These are phyloP conservation scores for Epistrophe eligans DNA, from an alignment of 2,888 invertebrate species.

Conservation along the genomic window DNA sequence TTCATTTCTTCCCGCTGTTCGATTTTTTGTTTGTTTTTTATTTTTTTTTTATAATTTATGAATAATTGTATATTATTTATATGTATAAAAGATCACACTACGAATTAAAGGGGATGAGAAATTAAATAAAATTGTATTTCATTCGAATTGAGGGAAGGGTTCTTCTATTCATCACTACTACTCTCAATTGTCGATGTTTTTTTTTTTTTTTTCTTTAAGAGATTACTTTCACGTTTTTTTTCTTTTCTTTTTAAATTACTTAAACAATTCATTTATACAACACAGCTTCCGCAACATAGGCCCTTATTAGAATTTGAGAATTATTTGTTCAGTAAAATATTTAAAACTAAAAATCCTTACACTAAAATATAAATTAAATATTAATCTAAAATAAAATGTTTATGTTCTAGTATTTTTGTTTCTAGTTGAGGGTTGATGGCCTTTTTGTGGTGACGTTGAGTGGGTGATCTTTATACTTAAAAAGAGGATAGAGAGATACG, in stretches of 20 bases:
- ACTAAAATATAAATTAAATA: constrained; percentile 72
- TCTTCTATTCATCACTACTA: constrained; percentile 29
- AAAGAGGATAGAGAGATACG: constrained; percentile 35
- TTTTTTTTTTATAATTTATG: constrained; percentile 33
- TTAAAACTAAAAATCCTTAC: constrained; percentile 56
- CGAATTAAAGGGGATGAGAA: constrained; percentile 50
- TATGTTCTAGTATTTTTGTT: constrained; percentile 67
- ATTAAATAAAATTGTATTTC: constrained; percentile 58
- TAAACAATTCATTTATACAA: constrained; percentile 63
- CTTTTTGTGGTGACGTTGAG: constrained; percentile 35
- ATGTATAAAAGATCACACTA: constrained; percentile 72
- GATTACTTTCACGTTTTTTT: constrained; percentile 45
- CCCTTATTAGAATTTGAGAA: constrained; percentile 61
- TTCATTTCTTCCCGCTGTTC: constrained; percentile 47
- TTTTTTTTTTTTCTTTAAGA: constrained; percentile 17
- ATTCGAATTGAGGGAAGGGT: constrained; percentile 42
- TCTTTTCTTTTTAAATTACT: constrained; percentile 2
- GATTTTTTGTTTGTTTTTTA: constrained; percentile 34
- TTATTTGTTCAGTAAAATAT: constrained; percentile 53
- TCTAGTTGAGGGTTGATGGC: constrained; percentile 68
- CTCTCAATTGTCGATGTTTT: constrained; percentile 41
- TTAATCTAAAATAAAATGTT: constrained; percentile 65
- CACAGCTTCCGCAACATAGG: constrained; percentile 63
- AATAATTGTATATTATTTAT: constrained; percentile 70
- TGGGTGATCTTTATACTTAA: constrained; percentile 58